phyloP scores from a whole-genome alignment of 2,113 vertebrate genomes.

The Onychostruthus taczanowskii region DNA sequence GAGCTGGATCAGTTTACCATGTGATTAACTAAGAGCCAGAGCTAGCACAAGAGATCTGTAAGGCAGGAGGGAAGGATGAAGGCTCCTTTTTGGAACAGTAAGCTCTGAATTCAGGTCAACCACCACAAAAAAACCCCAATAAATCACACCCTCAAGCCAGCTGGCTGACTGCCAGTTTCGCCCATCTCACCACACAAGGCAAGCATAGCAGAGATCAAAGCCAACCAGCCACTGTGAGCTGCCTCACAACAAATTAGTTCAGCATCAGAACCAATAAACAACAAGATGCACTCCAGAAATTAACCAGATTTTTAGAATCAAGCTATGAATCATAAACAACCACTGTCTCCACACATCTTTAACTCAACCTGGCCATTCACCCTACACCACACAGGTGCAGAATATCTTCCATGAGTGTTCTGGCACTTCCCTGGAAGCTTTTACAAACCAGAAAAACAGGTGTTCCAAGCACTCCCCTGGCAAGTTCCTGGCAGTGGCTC shows the following conservation, averaged over 20 bases:
- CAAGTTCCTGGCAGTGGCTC: background rate
- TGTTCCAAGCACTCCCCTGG: background rate
- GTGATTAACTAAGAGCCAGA: background rate
- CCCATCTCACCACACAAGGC: conserved; percentile 4
- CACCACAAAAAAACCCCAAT: background rate
- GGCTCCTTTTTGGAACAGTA: conserved; percentile 1
- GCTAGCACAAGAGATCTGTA: background rate
- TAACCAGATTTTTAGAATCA: background rate
- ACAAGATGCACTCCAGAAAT: background rate
- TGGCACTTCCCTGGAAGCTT: background rate
- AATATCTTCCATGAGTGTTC: background rate
- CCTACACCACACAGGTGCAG: background rate
- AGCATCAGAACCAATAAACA: background rate
- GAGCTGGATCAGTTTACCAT: conserved; percentile 20
- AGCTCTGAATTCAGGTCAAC: conserved; percentile 34
- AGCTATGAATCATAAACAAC: background rate
- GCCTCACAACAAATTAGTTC: background rate
- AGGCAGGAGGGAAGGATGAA: background rate
- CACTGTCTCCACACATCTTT: background rate
- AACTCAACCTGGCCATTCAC: background rate
- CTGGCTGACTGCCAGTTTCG: background rate
- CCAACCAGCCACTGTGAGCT: background rate
- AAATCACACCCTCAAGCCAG: background rate
- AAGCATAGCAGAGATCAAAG: background rate
- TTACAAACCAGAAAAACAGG: conserved; percentile 47